phyloP scores from a whole-genome alignment of 2,888 invertebrate genomes.

The Myathropa florea region DNA sequence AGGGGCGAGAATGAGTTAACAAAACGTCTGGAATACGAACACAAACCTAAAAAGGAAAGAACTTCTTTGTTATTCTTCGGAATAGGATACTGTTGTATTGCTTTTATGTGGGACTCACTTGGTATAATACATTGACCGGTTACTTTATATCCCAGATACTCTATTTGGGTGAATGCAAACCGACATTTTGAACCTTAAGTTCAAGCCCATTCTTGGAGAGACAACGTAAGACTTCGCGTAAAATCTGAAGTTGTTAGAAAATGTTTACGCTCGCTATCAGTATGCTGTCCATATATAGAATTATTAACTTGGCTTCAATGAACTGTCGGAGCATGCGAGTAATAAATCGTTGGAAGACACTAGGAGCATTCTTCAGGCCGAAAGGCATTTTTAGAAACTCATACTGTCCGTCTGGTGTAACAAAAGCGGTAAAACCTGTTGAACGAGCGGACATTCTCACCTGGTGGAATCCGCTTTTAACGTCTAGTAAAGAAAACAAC shows the following conservation, averaged over 20 bases:
- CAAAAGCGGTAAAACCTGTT: slow-evolving; percentile 68
- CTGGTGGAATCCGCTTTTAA: slow-evolving; percentile 71
- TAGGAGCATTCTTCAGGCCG: slow-evolving; percentile 54
- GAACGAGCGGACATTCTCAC: slow-evolving; percentile 63
- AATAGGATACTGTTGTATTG: slow-evolving; percentile 16
- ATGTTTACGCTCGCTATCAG: slow-evolving; percentile 36
- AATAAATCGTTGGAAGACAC: slow-evolving; percentile 59
- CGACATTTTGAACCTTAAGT: not conserved
- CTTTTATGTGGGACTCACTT: slow-evolving; percentile 1
- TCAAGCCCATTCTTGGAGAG: not conserved
- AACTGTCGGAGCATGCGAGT: slow-evolving; percentile 23
- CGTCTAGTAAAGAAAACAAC: slow-evolving; percentile 63
- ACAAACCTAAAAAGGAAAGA: slow-evolving; percentile 47
- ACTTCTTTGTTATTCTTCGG: too few species aligned
- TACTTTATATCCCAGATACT: slow-evolving; percentile 37
- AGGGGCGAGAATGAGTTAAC: slow-evolving; percentile 72
- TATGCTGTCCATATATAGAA: slow-evolving; percentile 50
- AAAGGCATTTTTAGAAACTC: slow-evolving; percentile 68
- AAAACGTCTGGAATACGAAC: slow-evolving; percentile 57
- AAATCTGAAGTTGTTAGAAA: slow-evolving; percentile 2
- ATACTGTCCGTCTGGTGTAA: slow-evolving; percentile 71
- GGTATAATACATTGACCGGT: slow-evolving; percentile 5
- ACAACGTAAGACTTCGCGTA: slow-evolving; percentile 14
- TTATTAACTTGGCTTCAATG: slow-evolving; percentile 14
- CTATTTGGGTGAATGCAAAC: not conserved